Conservation (phyloP, 2,113 vertebrate genomes). For the Calyptommatus sinebrachiatus region DNA sequence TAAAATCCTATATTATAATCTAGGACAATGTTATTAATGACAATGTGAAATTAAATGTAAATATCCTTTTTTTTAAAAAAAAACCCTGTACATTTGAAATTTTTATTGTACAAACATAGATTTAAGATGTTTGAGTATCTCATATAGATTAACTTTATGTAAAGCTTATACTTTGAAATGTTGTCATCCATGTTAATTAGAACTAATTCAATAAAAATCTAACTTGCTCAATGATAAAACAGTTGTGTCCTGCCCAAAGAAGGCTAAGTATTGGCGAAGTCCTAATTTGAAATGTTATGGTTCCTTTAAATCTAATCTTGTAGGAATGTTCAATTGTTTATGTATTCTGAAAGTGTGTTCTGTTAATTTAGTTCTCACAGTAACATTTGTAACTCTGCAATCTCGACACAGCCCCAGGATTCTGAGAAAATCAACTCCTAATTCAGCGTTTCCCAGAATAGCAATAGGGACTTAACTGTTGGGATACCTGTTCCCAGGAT, state of each 20-base stretch:
- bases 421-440: too few relatives aligned
- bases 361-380: neutral
- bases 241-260: neutral
- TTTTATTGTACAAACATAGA: conserved; percentile 14
- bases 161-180: neutral
- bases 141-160: neutral
- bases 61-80: conserved; percentile 15
- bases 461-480: too few relatives aligned
- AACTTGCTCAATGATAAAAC: neutral
- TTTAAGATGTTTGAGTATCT: neutral
- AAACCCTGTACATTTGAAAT: neutral
- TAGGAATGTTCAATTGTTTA: neutral
- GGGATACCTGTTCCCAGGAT: too few relatives aligned
- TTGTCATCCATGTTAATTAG: neutral
- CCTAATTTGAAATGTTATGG: neutral
- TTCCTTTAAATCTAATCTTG: neutral
- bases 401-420: too few relatives aligned
- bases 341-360: neutral
- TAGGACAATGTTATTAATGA: neutral
- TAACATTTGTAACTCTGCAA: too few relatives aligned
- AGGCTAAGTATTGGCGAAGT: neutral
- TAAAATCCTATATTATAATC: neutral
- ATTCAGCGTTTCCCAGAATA: too few relatives aligned
- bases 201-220: conserved; percentile 1
- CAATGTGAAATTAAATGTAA: conserved; percentile 30